phyloP scores from a whole-genome alignment of 1,140 invertebrate species.

The Drusus annulatus region DNA sequence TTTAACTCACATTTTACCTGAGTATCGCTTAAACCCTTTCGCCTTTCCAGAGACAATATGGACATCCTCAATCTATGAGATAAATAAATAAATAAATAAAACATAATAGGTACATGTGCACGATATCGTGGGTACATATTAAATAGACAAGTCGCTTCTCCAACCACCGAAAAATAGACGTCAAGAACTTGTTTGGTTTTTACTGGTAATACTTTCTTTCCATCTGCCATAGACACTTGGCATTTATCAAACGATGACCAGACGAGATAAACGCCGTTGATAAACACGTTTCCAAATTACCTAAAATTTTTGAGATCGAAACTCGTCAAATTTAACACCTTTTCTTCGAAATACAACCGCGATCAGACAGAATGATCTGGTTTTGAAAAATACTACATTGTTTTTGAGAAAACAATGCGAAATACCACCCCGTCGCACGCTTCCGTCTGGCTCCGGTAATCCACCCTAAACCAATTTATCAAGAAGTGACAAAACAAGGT shows the following conservation, averaged over 20 bases:
- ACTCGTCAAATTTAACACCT: conserved; percentile 42
- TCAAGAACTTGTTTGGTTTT: no score
- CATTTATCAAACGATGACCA: conserved; percentile 7
- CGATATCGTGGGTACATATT: no score
- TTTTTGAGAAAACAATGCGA: conserved; percentile 26
- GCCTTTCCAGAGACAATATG: no score
- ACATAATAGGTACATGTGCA: no score
- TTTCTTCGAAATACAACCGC: conserved; percentile 48
- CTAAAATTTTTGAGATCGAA: neutral
- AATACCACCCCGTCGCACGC: conserved; percentile 6
- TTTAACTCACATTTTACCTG: no score
- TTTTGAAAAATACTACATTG: conserved; percentile 35
- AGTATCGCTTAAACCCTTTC: no score
- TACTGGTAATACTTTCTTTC: neutral
- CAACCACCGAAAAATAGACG: no score
- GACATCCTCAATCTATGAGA: no score
- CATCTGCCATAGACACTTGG: neutral
- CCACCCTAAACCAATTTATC: conserved; percentile 54
- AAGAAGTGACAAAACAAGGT: conserved; percentile 49
- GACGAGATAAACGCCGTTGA: neutral
- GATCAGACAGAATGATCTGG: conserved; percentile 46
- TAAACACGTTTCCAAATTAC: conserved; percentile 29
- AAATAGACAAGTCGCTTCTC: no score
- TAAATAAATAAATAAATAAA: no score
- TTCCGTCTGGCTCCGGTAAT: conserved; percentile 15